Base-by-base conservation (phyloP, 2,888 invertebrate species). In the Strigamia maritima region DNA sequence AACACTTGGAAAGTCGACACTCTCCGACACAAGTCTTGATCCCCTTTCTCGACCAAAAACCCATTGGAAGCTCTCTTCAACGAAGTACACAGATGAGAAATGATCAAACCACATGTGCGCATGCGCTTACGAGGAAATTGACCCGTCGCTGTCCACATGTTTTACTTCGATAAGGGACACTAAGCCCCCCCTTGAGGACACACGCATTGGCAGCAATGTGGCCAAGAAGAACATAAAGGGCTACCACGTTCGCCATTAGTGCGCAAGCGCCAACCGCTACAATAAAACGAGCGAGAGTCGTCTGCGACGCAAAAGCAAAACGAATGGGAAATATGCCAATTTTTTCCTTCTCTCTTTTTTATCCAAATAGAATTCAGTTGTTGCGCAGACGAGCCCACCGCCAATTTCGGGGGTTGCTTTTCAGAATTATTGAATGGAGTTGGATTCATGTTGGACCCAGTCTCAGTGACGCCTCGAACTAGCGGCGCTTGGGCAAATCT, bases 101-200 rank as follows among this genome's bases (percentile, higher is more conserved):
- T 49, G 19, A 49, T 49, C 49, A 49, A 49, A 49, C n/a, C 49
- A 49, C 49, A 49, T 49, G 49, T 49, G 49, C 49, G 49, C 49
- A 49, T 49, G 49, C 49, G 49, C 49, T 49, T 49, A 49, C 49
- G 49, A 49, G 49, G 49, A 49, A 49, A 49, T 49, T 49, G 49
- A 49, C 49, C 49, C 49, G 49, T 49, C 19, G 49, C 49, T 49
- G 49, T n/a, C 49, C 49, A 49, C 49, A 49, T 49, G 49, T 49
- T 49, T 49, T 49, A 49, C 49, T 49, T 49, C 49, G 49, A 49
- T 49, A 49, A 49, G 49, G 49, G 49, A 49, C 49, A 49, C 49
- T 49, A 49, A 49, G 49, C 49, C 19, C 6, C 19, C 49, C 49
- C 49, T 49, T n/a, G 49, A 49, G 49, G 49, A 49, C 49, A 49